Evolutionary conservation across 2,797 vertebrate genomes (phyloP), one percentile per base, ranked within the genome.

Genomic region (Thripadectes ignobilis): DNA sequence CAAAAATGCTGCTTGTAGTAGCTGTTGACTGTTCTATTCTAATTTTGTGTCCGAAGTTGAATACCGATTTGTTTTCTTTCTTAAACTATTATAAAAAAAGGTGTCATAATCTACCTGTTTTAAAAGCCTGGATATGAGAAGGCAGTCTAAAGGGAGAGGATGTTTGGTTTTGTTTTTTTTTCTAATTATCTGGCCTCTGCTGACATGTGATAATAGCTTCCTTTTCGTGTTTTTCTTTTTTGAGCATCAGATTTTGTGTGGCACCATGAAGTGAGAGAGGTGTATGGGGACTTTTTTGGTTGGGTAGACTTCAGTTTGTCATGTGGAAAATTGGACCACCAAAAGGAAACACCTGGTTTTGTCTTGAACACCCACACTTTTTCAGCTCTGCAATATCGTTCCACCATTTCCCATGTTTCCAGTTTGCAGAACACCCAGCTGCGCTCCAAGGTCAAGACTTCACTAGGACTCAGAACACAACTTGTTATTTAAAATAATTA

Each of bases 331-430:
- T 80, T 89, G 83, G 74, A 95, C 45, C 74, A 77, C 62, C 41
- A 68, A 93, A 97, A 98, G 97, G 97, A 98, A 98, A 95, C 97
- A 98, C 97, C 97, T 98, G 97, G 93, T 95, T 94, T 85, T 38
- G 4, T 66, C 91, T 66, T 88, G 71, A 94, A 92, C 79, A 88
- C 69, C 65, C 75, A 86, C 11, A 5, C 41, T 95, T 96, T 92
- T 95, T 87, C 95, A 96, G 61, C 66, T 93, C 69, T 79, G 54
- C 66, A 97, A 92, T 87, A 89, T 80, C 95, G 80, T 97, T 97
- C 79, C 89, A 63, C 3, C 3, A 54, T 77, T 94, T 93, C 77
- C 63, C 49, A 85, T 1, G 0, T 65, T 95, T 92, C 94, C 95
- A 96, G 79, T 76, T 78, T 93, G 85, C 71, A 94, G 89, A 97